Evolutionary conservation across 23 tunicate genomes (phyloP), one percentile per base, ranked within the genome.

Genomic region (Clavelina lepadiformis): DNA sequence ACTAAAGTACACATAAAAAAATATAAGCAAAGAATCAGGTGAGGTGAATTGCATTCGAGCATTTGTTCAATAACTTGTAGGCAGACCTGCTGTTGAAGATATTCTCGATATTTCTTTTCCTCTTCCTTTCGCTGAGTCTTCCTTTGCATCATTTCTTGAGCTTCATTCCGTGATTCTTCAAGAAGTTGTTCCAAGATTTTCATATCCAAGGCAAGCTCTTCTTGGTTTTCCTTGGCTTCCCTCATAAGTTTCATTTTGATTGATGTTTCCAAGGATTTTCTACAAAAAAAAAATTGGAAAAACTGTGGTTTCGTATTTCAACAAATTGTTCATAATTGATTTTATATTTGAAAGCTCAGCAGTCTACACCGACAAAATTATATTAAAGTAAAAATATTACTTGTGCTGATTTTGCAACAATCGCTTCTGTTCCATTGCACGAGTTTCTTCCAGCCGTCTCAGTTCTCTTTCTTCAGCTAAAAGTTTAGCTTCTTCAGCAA

Each of bases 191-290:
- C 97, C 38, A 89, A 63, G 62, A 89, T 89, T 83, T 89, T 89
- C 97, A 89, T 89, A 38, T 89, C 97, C 27, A 89, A 80, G 33
- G 97, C 97, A 26, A 89, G 83, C 56, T 89, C 97, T 55, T 89
- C 97, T 36, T 89, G 97, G 5, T 65, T 63, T 37, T 81, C 97
- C 30, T 71, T 67, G 0, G 89, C 89, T 25, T 65, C 83, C 29
- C 83, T 58, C 57, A 67, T 73, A 37, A 75, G 59, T 49, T 89
- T 89, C n/a, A 78, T 27, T 46, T 78, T 78, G 59, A 86, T 71
- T 8, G 95, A 86, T 65, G 72, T 86, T 33, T 86, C 95, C 53
- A 86, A 50, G 47, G 83, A 51, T 24, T 41, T 65, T 38, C 92
- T 80, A 45, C 0, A 22, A 51, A 51, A 0, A 20, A 44, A 19